Evolutionary conservation across 2,113 vertebrate genomes (phyloP).

Genomic region (Tympanuchus pallidicinctus): DNA sequence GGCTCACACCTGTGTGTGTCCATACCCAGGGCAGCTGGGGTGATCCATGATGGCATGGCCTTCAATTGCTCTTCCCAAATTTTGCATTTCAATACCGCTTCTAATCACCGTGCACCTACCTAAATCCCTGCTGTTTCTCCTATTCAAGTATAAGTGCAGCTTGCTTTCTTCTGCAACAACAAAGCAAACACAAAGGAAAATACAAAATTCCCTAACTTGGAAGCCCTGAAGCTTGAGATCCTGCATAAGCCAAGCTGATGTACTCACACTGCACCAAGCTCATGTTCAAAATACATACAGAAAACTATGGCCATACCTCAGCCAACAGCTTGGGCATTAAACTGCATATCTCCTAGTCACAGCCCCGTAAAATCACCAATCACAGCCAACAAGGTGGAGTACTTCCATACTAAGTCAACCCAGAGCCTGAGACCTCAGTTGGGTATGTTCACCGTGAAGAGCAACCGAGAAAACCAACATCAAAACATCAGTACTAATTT

Average conservation of each 20-base stretch:
- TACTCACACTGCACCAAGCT: not conserved
- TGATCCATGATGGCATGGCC: not conserved
- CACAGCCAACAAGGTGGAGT: not conserved
- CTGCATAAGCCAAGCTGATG: not conserved
- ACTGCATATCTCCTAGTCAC: not conserved
- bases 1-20: fast-evolving
- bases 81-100: not conserved
- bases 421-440: not conserved
- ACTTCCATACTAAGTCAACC: not conserved
- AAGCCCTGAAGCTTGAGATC: not conserved
- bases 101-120: not conserved
- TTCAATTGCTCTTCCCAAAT: not conserved
- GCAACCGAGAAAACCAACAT: not conserved
- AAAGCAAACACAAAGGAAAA: not conserved
- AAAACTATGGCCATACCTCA: not conserved
- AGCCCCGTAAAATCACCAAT: not conserved
- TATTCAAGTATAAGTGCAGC: not conserved
- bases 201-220: not conserved
- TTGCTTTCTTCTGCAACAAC: not conserved
- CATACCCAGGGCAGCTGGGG: not conserved
- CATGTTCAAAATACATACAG: not conserved
- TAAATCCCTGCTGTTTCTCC: not conserved
- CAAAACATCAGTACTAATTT: not conserved
- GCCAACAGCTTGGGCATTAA: not conserved
- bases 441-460: not conserved